Conservation (phyloP, 2,888 invertebrate genomes). For the Mylabris sibirica region DNA sequence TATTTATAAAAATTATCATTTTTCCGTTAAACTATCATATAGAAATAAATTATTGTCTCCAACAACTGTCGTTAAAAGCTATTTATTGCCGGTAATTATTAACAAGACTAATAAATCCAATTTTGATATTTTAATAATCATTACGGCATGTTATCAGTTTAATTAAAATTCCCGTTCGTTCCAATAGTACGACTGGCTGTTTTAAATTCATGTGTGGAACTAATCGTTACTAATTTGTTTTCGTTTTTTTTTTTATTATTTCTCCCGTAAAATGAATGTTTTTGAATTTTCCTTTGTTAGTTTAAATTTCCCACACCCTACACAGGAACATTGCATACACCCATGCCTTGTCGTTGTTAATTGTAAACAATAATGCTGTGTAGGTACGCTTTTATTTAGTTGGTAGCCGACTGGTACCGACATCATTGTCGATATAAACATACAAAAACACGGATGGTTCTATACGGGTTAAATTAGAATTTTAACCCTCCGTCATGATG, state of each 20-base stretch:
- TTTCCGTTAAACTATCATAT: too few relatives aligned
- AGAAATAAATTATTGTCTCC: neutral
- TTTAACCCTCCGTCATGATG: neutral
- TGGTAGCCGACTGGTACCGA: slow-evolving; percentile 1
- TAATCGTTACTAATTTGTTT: neutral
- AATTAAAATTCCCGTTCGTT: neutral
- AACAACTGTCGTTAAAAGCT: neutral
- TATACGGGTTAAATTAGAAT: slow-evolving; percentile 7
- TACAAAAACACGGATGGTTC: neutral
- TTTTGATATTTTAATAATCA: neutral
- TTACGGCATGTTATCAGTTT: slow-evolving; percentile 4
- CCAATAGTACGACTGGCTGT: neutral
- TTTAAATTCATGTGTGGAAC: neutral
- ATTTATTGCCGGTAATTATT: neutral
- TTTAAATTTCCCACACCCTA: neutral
- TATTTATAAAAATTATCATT: too few relatives aligned
- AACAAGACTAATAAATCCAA: neutral
- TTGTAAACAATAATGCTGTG: neutral
- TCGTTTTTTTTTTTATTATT: too few relatives aligned
- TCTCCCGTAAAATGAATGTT: neutral
- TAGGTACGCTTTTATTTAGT: neutral
- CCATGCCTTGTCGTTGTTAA: neutral
- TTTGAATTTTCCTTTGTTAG: neutral
- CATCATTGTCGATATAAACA: slow-evolving; percentile 2
- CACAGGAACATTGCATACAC: neutral